Evolutionary conservation across 2,113 vertebrate genomes (phyloP).

Genomic region (Brevimyrus niger): DNA sequence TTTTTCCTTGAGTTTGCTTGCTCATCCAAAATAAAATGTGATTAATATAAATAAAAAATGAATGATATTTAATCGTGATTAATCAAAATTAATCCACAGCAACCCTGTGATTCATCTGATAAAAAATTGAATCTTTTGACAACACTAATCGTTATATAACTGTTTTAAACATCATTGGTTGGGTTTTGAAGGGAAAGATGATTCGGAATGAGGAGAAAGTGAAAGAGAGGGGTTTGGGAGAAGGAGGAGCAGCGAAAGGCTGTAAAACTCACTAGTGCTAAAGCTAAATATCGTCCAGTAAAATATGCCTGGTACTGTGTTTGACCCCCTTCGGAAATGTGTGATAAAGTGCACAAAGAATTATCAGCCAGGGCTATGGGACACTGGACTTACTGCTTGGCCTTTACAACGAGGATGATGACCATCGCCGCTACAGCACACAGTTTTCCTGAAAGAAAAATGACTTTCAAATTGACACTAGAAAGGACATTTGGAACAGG

Average conservation of each 20-base stretch:
- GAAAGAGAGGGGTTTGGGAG: neutral
- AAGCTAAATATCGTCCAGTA: no score
- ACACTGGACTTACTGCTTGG: conserved; percentile 48
- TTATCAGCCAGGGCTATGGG: neutral
- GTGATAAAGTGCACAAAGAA: neutral
- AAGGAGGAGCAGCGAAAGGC: neutral
- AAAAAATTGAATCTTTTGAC: no score
- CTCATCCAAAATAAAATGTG: no score
- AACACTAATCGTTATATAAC: neutral
- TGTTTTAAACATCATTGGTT: neutral
- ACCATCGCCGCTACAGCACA: conserved; percentile 58
- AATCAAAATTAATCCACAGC: no score
- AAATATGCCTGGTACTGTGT: no score
- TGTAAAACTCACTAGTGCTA: no score
- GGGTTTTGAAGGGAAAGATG: neutral
- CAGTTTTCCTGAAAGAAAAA: conserved; percentile 53
- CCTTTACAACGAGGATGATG: conserved; percentile 59
- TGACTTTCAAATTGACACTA: neutral
- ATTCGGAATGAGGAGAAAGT: neutral
- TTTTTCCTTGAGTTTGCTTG: no score
- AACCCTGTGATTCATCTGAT: no score
- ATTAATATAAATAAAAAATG: no score
- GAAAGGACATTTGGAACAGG: neutral
- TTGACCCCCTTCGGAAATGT: neutral
- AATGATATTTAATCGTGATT: no score